A percentile compares a stretch with the other conserved stretches of the same genome.
Evolutionary conservation across 2,888 invertebrate species (phyloP).

Genomic region (Drymonia ruficornis): DNA sequence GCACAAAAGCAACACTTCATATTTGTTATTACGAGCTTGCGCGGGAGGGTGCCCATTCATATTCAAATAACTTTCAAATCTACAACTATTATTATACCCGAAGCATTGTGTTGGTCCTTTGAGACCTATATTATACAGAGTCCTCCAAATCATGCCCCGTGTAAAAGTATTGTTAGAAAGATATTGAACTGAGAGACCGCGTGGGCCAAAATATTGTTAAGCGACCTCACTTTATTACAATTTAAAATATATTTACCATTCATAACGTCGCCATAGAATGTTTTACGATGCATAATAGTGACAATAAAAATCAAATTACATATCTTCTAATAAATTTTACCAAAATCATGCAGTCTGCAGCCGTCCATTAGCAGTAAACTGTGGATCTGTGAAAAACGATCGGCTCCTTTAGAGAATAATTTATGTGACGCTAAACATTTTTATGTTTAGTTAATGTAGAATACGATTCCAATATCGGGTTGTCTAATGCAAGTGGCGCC

Average conservation of each 20-base stretch:
- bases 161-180: conserved; percentile 67
- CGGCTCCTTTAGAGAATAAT: conserved; percentile 78
- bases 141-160: conserved; percentile 76
- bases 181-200: conserved; percentile 55
- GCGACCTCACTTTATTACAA: conserved; percentile 76
- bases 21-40: conserved; percentile 80
- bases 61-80: conserved; percentile 84
- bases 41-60: conserved; percentile 82
- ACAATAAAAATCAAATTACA: conserved; percentile 56
- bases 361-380: conserved; percentile 77
- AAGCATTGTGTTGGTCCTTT: conserved; percentile 77
- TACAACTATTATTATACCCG: conserved; percentile 83
- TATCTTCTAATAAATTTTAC: conserved; percentile 55
- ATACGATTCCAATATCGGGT: conserved; percentile 74
- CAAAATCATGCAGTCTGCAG: conserved; percentile 61
- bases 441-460: conserved; percentile 79
- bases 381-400: conserved; percentile 72
- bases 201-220: conserved; percentile 64
- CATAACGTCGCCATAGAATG: conserved; percentile 59
- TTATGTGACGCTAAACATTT: conserved; percentile 81
- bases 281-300: conserved; percentile 62
- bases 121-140: conserved; percentile 80
- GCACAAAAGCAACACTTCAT: conserved; percentile 80
- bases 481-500: conserved; percentile 81
- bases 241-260: conserved; percentile 74